Evolutionary conservation across 2,888 invertebrate genomes (phyloP).

Genomic region (Lepidocyrtoides sp.): DNA sequence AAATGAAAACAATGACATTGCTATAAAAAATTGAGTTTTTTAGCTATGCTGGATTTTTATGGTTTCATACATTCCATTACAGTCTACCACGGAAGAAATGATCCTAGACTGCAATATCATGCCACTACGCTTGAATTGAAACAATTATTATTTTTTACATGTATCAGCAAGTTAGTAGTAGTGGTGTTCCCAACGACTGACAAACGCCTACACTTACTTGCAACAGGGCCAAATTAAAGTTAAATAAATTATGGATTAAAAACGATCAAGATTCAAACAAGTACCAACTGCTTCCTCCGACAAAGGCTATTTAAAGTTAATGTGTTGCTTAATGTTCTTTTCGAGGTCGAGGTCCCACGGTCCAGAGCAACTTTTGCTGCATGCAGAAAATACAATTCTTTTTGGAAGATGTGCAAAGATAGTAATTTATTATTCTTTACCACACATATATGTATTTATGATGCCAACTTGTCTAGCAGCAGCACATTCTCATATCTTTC

Average conservation of each 20-base stretch:
- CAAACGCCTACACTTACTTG: not conserved
- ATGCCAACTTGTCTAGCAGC: slow-evolving; percentile 20
- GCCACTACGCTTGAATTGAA: too few relatives aligned
- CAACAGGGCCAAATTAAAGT: not conserved
- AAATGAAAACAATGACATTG: not conserved
- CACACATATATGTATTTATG: too few relatives aligned
- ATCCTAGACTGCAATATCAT: too few relatives aligned
- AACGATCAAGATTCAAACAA: slow-evolving; percentile 10
- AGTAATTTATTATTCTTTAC: too few relatives aligned
- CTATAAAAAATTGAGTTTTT: not conserved
- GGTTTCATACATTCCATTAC: not conserved
- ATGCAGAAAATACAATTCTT: too few relatives aligned
- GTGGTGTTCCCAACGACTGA: too few relatives aligned
- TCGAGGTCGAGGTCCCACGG: slow-evolving; percentile 17
- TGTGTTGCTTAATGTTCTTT: not conserved
- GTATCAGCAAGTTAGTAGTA: too few relatives aligned
- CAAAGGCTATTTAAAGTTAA: not conserved
- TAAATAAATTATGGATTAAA: not conserved
- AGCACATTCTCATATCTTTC: not conserved
- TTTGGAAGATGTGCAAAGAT: too few relatives aligned
- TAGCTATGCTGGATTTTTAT: not conserved
- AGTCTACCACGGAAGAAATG: too few relatives aligned
- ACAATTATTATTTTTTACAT: not conserved
- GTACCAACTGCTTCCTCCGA: not conserved
- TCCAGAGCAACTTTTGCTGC: not conserved